Percentiles rank a stretch among this genome's conserved stretches.
Evolutionary conservation across 2,888 invertebrate species (phyloP).

Genomic region (Leucoma salicis): DNA sequence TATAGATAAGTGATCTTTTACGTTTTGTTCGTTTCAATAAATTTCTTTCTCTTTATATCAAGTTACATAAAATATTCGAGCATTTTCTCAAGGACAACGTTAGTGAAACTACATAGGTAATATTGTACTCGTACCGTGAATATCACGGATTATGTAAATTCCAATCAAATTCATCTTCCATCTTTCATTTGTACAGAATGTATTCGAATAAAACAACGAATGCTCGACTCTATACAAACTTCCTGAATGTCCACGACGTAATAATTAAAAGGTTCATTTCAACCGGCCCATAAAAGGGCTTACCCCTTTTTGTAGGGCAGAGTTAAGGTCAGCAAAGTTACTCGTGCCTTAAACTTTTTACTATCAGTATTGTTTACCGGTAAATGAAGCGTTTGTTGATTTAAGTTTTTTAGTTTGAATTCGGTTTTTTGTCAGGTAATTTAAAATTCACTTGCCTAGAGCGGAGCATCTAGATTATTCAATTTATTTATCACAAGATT

Average conservation of each 20-base stretch:
- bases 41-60: too few species aligned
- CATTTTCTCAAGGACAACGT: too few species aligned
- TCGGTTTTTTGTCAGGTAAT: not conserved
- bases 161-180: too few species aligned
- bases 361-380: constrained; percentile 12
- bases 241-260: not conserved
- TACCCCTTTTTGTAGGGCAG: constrained; percentile 4
- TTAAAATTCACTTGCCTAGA: not conserved
- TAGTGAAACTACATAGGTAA: too few species aligned
- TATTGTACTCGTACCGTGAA: too few species aligned
- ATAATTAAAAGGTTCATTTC: not conserved
- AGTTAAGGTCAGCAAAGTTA: constrained; percentile 22
- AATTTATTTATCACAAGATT: not conserved
- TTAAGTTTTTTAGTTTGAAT: constrained; percentile 4
- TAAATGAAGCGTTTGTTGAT: constrained; percentile 17
- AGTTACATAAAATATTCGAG: too few species aligned
- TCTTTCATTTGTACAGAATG: too few species aligned
- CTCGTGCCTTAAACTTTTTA: constrained; percentile 13
- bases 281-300: not conserved
- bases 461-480: constrained; percentile 1
- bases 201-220: not conserved
- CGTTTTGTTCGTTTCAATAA: too few species aligned
- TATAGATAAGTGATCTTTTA: too few species aligned
- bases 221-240: not conserved
- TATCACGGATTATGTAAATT: too few species aligned